Evolutionary conservation across 2,113 vertebrate genomes (phyloP).

Genomic region (Campylorhamphus procurvoides): DNA sequence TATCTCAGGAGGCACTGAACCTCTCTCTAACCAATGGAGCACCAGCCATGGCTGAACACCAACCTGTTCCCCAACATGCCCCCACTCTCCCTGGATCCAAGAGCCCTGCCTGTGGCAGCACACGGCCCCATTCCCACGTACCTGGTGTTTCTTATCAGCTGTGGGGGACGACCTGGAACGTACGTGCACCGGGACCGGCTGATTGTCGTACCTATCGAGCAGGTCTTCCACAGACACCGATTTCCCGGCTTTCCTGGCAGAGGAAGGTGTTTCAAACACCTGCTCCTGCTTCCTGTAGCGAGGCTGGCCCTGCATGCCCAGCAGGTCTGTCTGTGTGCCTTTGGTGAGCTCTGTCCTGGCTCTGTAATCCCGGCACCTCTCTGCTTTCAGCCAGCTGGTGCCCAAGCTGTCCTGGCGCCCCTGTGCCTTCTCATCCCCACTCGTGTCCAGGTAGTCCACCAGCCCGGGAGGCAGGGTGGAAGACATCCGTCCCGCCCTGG

Average conservation of each 20-base stretch:
- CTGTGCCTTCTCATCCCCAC: conserved; percentile 46
- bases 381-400: background rate
- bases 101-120: rapidly evolving
- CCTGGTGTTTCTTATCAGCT: conserved; percentile 78
- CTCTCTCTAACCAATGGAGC: background rate
- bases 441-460: conserved; percentile 51
- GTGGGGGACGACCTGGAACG: conserved; percentile 88
- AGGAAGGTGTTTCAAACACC: conserved; percentile 44
- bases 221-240: conserved; percentile 89
- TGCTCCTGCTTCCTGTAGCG: conserved; percentile 35
- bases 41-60: background rate
- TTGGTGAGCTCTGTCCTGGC: conserved; percentile 51
- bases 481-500: conserved; percentile 25
- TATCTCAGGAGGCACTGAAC: background rate
- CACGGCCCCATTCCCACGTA: background rate
- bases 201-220: conserved; percentile 76
- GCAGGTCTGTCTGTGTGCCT: background rate
- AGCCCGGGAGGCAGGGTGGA: conserved; percentile 67
- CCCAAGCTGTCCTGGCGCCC: conserved; percentile 37
- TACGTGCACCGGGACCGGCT: conserved; percentile 69
- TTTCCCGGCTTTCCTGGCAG: conserved; percentile 71
- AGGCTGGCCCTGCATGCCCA: background rate
- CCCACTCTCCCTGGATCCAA: background rate
- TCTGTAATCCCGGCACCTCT: conserved; percentile 38
- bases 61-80: rapidly evolving